A percentile compares a stretch with the other conserved stretches of the same genome.
Conservation (phyloP, 2,797 vertebrate genomes). For the Sorex maritimensis region DNA sequence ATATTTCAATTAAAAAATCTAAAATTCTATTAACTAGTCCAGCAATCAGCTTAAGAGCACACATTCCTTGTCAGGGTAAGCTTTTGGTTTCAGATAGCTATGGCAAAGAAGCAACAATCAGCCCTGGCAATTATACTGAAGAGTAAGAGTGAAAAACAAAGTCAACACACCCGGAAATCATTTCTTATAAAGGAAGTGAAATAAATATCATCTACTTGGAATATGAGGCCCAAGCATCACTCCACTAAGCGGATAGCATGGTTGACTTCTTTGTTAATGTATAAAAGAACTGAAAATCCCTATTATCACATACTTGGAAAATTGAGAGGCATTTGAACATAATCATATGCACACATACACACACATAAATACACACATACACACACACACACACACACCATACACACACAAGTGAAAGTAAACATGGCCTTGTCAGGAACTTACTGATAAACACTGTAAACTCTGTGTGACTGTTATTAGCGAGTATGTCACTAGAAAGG, state of each 20-base stretch:
- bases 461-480: background rate
- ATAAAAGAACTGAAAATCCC: background rate
- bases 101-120: background rate
- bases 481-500: constrained; percentile 35
- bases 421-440: background rate
- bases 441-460: constrained; percentile 7
- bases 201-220: background rate
- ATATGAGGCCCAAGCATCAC: background rate
- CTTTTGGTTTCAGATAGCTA: background rate
- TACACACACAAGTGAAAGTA: background rate
- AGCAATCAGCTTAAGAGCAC: background rate
- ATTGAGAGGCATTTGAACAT: background rate
- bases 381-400: too few relatives aligned
- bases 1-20: background rate
- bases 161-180: background rate
- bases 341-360: background rate
- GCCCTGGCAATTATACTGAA: background rate
- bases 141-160: background rate
- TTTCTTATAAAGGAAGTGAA: constrained; percentile 46
- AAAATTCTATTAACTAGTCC: background rate
- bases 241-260: background rate
- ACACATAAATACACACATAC: background rate
- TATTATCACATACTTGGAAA: constrained; percentile 4
- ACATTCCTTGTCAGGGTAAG: background rate
- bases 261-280: background rate